These are phyloP conservation scores for Symphodus melops DNA, from an alignment of 2,113 vertebrate genomes.

Conservation along the genomic window DNA sequence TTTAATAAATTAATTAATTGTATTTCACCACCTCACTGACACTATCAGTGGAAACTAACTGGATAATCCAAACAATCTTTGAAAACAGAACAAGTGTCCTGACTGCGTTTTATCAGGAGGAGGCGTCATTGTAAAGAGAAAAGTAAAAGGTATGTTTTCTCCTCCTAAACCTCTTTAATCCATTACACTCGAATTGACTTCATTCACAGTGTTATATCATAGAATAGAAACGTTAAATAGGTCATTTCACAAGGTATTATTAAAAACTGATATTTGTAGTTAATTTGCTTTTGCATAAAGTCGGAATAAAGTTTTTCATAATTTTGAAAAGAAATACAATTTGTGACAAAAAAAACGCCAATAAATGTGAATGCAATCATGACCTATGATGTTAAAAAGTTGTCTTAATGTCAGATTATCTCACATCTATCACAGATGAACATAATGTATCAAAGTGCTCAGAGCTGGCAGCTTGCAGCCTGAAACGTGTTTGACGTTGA, in stretches of 20 bases:
- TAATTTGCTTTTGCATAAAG: background rate
- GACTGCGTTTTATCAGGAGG: slow-evolving; percentile 26
- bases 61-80: slow-evolving; percentile 12
- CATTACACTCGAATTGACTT: background rate
- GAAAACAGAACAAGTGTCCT: slow-evolving; percentile 46
- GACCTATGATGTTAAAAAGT: no score
- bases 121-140: slow-evolving; percentile 48
- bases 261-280: background rate
- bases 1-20: background rate
- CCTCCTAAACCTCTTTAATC: background rate
- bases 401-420: background rate
- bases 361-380: background rate
- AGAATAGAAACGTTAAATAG: background rate
- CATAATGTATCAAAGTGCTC: background rate
- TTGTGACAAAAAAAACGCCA: background rate
- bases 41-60: background rate
- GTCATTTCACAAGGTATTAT: background rate
- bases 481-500: slow-evolving; percentile 65
- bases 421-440: background rate
- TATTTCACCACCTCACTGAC: background rate
- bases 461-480: slow-evolving; percentile 41
- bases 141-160: slow-evolving; percentile 3
- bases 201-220: background rate
- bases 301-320: no score
- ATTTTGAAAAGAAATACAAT: background rate